Evolutionary conservation across 2,888 invertebrate species (phyloP).

Genomic region (Athalia rosae): DNA sequence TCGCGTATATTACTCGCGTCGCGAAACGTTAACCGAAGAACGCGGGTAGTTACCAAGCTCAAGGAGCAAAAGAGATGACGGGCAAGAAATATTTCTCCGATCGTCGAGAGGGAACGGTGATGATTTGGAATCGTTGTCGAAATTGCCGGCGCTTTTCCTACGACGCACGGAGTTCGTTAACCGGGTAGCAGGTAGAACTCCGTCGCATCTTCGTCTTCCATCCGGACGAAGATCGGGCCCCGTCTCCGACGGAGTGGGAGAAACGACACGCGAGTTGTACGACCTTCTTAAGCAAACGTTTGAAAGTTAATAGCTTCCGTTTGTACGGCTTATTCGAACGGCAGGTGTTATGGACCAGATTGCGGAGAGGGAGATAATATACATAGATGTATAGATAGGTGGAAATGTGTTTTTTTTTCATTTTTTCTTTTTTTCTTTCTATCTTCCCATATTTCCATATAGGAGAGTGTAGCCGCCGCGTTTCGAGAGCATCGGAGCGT

Average conservation of each 20-base stretch:
- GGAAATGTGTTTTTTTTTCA: neutral
- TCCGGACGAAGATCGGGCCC: too few relatives aligned
- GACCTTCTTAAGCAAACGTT: constrained; percentile 45
- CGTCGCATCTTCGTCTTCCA: too few relatives aligned
- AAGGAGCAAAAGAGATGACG: too few relatives aligned
- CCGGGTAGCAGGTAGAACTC: too few relatives aligned
- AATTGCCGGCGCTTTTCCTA: too few relatives aligned
- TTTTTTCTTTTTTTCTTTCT: too few relatives aligned
- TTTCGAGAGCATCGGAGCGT: constrained; percentile 2
- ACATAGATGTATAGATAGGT: too few relatives aligned
- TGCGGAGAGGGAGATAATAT: constrained; percentile 31
- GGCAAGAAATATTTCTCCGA: too few relatives aligned
- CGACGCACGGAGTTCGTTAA: too few relatives aligned
- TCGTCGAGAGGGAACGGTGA: too few relatives aligned
- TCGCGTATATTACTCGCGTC: constrained; percentile 2
- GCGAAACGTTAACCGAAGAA: neutral
- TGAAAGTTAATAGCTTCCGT: constrained; percentile 48
- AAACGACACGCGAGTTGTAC: constrained; percentile 40
- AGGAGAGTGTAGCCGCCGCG: constrained; percentile 5
- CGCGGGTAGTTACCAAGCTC: too few relatives aligned
- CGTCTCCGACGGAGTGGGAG: constrained; percentile 15
- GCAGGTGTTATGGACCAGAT: constrained; percentile 46
- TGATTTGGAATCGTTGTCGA: too few relatives aligned
- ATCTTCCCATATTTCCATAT: constrained; percentile 21
- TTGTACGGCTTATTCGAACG: constrained; percentile 26